phyloP scores from a whole-genome alignment of 2,113 vertebrate genomes.

The Pangasianodon gigas region DNA sequence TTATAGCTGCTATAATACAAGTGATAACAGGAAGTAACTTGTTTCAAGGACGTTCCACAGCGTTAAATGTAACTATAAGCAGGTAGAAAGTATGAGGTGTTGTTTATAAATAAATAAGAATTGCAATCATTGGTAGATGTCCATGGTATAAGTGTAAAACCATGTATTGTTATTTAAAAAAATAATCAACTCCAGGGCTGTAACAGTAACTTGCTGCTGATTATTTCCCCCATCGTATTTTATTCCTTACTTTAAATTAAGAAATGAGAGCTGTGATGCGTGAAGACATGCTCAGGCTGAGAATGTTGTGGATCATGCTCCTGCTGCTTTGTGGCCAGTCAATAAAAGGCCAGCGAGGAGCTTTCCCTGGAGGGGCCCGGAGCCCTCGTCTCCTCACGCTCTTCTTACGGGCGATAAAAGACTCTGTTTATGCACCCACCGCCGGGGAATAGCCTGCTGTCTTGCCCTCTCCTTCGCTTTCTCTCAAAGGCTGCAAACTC shows the following conservation, averaged over 20 bases:
- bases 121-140: neutral
- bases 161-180: neutral
- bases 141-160: neutral
- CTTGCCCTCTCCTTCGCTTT: slow-evolving; percentile 38
- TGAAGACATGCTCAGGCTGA: slow-evolving; percentile 30
- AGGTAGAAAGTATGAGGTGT: neutral
- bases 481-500: slow-evolving; percentile 35
- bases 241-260: neutral
- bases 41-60: neutral
- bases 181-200: neutral
- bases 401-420: slow-evolving; percentile 60
- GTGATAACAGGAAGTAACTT: neutral
- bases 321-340: slow-evolving; percentile 54
- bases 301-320: slow-evolving; percentile 42
- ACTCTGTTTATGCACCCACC: slow-evolving; percentile 53
- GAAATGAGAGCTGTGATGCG: neutral
- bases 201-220: neutral
- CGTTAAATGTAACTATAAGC: neutral
- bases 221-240: neutral
- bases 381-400: slow-evolving; percentile 49
- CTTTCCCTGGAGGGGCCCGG: slow-evolving; percentile 55
- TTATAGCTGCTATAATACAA: neutral
- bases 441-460: slow-evolving; percentile 51
- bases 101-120: neutral
- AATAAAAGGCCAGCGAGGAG: slow-evolving; percentile 47